Evolutionary conservation across 2,888 invertebrate genomes (phyloP).

Genomic region (Homarus gammarus): DNA sequence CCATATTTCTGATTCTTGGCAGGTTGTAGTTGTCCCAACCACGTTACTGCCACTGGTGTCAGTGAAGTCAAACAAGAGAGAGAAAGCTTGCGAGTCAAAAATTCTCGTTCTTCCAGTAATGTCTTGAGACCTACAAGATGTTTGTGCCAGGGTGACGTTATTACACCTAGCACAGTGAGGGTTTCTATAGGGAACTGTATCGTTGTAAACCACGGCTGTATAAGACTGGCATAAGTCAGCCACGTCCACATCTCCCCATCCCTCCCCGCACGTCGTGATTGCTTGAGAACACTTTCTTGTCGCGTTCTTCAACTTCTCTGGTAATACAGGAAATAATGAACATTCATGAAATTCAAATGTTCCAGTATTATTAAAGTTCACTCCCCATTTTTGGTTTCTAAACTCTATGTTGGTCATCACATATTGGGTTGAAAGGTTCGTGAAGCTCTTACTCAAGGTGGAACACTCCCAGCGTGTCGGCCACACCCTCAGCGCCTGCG

Average conservation of each 20-base stretch:
- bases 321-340: conserved; percentile 79
- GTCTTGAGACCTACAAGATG: conserved; percentile 77
- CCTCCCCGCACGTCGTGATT: conserved; percentile 79
- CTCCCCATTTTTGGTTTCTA: conserved; percentile 78
- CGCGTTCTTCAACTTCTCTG: conserved; percentile 78
- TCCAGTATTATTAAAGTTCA: conserved; percentile 76
- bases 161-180: conserved; percentile 81
- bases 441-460: conserved; percentile 44
- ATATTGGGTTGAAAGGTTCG: conserved; percentile 36
- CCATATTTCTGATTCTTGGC: conserved; percentile 78
- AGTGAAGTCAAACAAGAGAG: conserved; percentile 80
- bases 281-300: conserved; percentile 79
- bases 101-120: conserved; percentile 11
- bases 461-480: conserved; percentile 79
- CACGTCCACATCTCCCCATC: conserved; percentile 79
- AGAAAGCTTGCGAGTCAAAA: conserved; percentile 77
- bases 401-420: conserved; percentile 76
- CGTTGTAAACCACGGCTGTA: conserved; percentile 79
- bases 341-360: conserved; percentile 78
- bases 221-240: conserved; percentile 79
- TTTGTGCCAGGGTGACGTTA: conserved; percentile 78
- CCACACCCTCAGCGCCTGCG: conserved; percentile 78
- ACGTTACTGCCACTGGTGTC: conserved; percentile 77
- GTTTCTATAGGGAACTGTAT: conserved; percentile 79
- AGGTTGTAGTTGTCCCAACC: conserved; percentile 77